phyloP scores from a whole-genome alignment of 2,113 vertebrate species.

The Blennius ocellaris region DNA sequence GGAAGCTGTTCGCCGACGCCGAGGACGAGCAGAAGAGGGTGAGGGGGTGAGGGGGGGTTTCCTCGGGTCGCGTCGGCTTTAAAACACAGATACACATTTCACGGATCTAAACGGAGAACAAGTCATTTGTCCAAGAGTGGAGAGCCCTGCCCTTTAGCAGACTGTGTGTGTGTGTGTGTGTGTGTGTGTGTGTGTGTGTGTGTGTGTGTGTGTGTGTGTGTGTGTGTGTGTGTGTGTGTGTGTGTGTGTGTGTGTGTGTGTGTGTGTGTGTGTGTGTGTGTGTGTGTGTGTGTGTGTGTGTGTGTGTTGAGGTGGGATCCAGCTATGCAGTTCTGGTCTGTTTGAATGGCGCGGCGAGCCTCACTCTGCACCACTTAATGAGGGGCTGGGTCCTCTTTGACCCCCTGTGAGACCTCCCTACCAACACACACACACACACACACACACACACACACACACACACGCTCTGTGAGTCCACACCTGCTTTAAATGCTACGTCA shows the following conservation, averaged over 20 bases:
- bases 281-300: slow-evolving; percentile 24
- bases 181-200: slow-evolving; percentile 31
- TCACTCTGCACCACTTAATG: slow-evolving; percentile 86
- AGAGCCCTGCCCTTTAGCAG: slow-evolving; percentile 78
- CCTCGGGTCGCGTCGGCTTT: background rate
- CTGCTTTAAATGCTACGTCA: slow-evolving; percentile 82
- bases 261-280: too few relatives aligned
- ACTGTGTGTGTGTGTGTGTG: slow-evolving; percentile 23
- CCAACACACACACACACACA: slow-evolving; percentile 34
- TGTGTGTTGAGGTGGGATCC: background rate
- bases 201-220: background rate
- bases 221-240: background rate
- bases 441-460: slow-evolving; percentile 42
- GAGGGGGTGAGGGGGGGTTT: slow-evolving; percentile 37
- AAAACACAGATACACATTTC: slow-evolving; percentile 39
- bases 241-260: too few relatives aligned
- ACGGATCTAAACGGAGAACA: slow-evolving; percentile 31
- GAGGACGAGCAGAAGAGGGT: slow-evolving; percentile 98
- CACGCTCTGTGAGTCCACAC: slow-evolving; percentile 66
- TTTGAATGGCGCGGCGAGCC: slow-evolving; percentile 62
- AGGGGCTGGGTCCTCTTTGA: slow-evolving; percentile 75
- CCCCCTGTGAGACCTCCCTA: slow-evolving; percentile 48
- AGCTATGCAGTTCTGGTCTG: slow-evolving; percentile 23
- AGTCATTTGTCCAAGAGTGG: slow-evolving; percentile 71
- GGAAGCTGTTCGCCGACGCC: slow-evolving; percentile 97